Conservation (phyloP, 2,797 vertebrate genomes). For the Muscicapa striata region DNA sequence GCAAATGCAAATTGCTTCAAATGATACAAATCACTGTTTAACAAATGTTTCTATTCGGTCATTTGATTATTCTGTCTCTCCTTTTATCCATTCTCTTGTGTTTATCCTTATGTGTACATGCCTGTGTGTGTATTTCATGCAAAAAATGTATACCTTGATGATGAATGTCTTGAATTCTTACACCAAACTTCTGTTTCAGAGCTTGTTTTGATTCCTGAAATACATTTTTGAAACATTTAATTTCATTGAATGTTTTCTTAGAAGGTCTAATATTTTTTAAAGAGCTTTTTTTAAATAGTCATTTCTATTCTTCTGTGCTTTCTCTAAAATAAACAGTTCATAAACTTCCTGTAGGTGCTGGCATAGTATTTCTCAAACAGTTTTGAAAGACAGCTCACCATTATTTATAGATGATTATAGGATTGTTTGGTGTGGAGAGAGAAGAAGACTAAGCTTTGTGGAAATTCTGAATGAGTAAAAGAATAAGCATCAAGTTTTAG, state of each 20-base stretch:
- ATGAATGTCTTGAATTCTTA: neutral
- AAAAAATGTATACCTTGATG: neutral
- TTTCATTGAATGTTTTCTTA: neutral
- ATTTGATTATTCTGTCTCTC: neutral
- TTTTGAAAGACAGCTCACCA: neutral
- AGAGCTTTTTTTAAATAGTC: neutral
- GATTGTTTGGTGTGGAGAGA: neutral
- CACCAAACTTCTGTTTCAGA: neutral
- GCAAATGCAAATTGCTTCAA: neutral
- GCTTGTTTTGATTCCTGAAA: neutral
- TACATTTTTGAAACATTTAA: neutral
- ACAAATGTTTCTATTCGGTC: neutral
- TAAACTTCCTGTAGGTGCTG: neutral
- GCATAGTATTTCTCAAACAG: neutral
- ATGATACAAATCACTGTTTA: neutral
- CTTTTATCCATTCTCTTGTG: neutral
- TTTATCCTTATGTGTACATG: slow-evolving; percentile 59
- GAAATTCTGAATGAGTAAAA: neutral
- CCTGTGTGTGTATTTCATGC: slow-evolving; percentile 40
- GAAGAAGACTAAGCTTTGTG: neutral
- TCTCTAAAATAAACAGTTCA: neutral
- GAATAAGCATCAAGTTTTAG: neutral
- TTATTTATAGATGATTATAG: neutral
- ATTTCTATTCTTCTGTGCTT: neutral
- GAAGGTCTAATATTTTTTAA: neutral